phyloP scores from a whole-genome alignment of 2,113 vertebrate species.

The Microcebus griseorufus region DNA sequence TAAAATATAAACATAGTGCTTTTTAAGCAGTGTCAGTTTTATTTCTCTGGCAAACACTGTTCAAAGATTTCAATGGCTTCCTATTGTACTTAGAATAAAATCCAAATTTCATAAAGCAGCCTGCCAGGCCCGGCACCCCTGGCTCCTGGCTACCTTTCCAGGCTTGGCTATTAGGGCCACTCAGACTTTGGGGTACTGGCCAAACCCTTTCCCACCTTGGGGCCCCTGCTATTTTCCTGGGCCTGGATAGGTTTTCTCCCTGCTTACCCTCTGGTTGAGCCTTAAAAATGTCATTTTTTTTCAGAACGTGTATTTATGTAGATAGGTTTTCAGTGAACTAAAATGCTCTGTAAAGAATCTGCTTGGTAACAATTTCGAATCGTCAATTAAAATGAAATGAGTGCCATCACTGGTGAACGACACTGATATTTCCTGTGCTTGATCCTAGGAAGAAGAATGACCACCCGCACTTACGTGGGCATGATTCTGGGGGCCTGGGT shows the following conservation, averaged over 20 bases:
- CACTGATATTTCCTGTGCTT: conserved; percentile 57
- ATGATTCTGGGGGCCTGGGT: conserved; percentile 95
- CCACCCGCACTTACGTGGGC: conserved; percentile 85
- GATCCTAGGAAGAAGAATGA: conserved; percentile 92
- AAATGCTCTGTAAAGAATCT: not conserved
- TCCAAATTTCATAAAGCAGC: not conserved
- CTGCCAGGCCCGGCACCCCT: not conserved
- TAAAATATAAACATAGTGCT: not conserved
- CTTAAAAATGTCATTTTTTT: not conserved
- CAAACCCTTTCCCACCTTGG: not conserved
- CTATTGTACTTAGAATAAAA: not conserved
- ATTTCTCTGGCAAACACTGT: not conserved
- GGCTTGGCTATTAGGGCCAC: not conserved
- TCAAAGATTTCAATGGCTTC: not conserved
- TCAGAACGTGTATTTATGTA: not conserved
- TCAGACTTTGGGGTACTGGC: not conserved
- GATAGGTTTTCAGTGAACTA: not conserved
- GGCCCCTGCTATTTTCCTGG: not conserved
- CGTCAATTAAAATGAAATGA: not conserved
- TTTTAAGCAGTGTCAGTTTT: not conserved
- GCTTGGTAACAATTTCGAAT: not conserved
- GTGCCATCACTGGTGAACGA: not conserved
- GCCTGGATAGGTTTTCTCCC: not conserved
- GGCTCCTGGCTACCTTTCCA: not conserved
- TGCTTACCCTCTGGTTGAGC: not conserved